A percentile compares a stretch with the other conserved stretches of the same genome.
Evolutionary conservation across 1,140 invertebrate genomes (phyloP).

Genomic region (Meloidogyne hapla): DNA sequence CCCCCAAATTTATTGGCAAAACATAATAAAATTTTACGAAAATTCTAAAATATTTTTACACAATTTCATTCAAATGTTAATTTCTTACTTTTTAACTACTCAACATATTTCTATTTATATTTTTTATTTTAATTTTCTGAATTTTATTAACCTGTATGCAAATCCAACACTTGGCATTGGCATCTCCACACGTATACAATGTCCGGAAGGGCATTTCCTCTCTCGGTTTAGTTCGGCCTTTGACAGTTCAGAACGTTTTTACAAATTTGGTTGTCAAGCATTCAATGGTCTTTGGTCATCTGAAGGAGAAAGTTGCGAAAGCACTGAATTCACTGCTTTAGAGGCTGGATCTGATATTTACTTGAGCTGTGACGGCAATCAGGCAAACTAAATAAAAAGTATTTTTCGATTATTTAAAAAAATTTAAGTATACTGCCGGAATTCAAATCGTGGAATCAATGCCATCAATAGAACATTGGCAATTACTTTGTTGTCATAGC

Average conservation of each 20-base stretch:
- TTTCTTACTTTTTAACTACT: not conserved
- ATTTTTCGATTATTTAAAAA: not conserved
- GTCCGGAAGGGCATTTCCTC: slow-evolving; percentile 52
- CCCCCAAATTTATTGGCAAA: not conserved
- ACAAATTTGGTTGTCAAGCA: slow-evolving; percentile 55
- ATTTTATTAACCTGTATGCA: not conserved
- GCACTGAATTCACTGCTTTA: slow-evolving; percentile 52
- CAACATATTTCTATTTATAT: not conserved
- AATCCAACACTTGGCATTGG: not conserved
- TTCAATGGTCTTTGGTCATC: slow-evolving; percentile 38
- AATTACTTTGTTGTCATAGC: slow-evolving; percentile 52
- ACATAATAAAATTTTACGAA: not conserved
- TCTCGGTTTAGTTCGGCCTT: slow-evolving; percentile 55
- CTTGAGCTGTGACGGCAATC: slow-evolving; percentile 52
- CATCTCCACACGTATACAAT: slow-evolving; percentile 51
- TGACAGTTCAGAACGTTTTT: slow-evolving; percentile 52
- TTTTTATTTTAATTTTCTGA: not conserved
- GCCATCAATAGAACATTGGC: slow-evolving; percentile 46
- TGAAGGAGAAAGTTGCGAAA: slow-evolving; percentile 45
- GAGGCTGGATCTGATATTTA: slow-evolving; percentile 56
- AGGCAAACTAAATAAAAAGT: slow-evolving; percentile 32
- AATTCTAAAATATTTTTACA: no score
- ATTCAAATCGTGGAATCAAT: slow-evolving; percentile 52
- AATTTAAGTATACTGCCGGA: slow-evolving; percentile 54
- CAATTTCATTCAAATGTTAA: not conserved